Base-by-base conservation (phyloP, 2,888 invertebrate genomes). In the Colletes collaris region DNA sequence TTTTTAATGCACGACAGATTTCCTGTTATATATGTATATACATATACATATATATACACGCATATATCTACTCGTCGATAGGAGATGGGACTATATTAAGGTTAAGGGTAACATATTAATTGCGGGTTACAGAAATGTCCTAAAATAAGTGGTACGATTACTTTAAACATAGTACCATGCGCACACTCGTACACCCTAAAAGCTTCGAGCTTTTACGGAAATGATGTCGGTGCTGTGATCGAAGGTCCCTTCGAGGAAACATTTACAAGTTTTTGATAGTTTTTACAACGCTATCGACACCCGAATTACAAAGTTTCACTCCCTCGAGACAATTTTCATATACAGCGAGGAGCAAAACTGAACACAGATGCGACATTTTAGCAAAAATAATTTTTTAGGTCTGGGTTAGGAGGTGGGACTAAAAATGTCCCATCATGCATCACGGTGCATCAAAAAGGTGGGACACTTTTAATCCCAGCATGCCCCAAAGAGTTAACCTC, bases 131-230 rank as follows among this genome's bases (percentile, higher is more conserved):
- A 60, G 49, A 46, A 52, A 77, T 74, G 74, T 73, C 70, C 27
- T 70, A 62, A 76, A 64, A 80, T 86, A 84, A 86, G 86, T 86
- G 82, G 81, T 86, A 86, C 84, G 82, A 84, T 86, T 80, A 79
- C 50, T 76, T 70, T 58, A 58, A 27, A 82, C 60, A 27, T 59
- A 71, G 56, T 58, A 62, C 37, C 49, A 66, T 56, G 37, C 55
- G 59, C 67, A 44, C 56, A 59, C 46, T 62, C 67, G 40, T 79
- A 65, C 56, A 50, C 59, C 50, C 65, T 56, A 64, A 69, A 50
- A 74, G 72, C 63, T 85, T 80, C 59, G 68, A 75, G 66, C 67
- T 73, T 73, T 64, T 63, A 11, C 35, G 27, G 27, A 53, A 55
- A 68, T 7, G 13, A 67, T 35, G 11, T 72, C 35, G 35, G 50